Base-by-base conservation (phyloP, 2,888 invertebrate genomes). In the Lycaena phlaeas region DNA sequence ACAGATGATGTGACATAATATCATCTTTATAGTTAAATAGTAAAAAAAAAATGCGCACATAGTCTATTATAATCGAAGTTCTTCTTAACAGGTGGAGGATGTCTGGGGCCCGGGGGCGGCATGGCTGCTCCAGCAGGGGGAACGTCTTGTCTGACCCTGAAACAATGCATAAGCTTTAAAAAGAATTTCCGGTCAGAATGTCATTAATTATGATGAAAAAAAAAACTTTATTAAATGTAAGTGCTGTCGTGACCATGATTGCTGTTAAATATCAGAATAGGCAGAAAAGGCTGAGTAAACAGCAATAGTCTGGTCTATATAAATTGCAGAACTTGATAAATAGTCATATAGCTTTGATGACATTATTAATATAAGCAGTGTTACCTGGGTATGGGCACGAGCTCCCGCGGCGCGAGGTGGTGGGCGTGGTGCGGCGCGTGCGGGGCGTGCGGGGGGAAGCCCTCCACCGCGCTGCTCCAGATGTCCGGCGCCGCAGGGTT, bases 401-500 rank as follows among this genome's bases (percentile, higher is more conserved):
- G 70, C 31, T 84, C 76, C 14, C 81, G 17, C 1, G 74, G 70
- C 26, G 54, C 40, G 36, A 51, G 36, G 41, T 48, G 50, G 41
- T 49, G 54, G 4, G 51, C 55, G 4, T 51, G 56, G 29, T 49
- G 52, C 25, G 41, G 57, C 53, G 48, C 53, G n/a, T 49, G 40
- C 30, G 52, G 45, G 27, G 51, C 43, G 12, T 48, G 54, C 14
- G 49, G 44, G 45, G 73, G 64, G 43, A 54, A 56, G 6, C 48
- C 45, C 2, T 54, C 55, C 9, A 59, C 54, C 0, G 59, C 56
- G 1, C 72, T 67, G 52, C 69, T 64, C 82, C 82, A 84, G 26
- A 94, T 90, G 57, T 91, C 92, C 9, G 94, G 94, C 6, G 92
- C 90, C 57, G 93, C 90, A 0, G 94, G 94, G 74, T 94, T 94